Evolutionary conservation across 2,888 invertebrate genomes (phyloP).

Genomic region (Theristus sp.): DNA sequence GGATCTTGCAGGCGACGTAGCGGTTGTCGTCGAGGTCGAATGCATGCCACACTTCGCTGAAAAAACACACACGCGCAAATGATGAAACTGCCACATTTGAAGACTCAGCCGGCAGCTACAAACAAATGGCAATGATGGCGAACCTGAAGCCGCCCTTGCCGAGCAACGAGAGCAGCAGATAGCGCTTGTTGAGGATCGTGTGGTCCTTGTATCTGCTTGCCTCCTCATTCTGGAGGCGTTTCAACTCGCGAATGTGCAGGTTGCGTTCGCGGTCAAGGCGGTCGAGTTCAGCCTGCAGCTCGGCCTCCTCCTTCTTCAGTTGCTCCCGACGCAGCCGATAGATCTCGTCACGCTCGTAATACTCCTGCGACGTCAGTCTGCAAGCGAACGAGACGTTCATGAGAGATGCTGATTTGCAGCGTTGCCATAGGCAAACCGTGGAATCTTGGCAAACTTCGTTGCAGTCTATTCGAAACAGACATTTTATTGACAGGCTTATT

Average conservation of each 20-base stretch:
- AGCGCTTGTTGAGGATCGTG: constrained; percentile 72
- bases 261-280: constrained; percentile 81
- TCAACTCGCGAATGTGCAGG: constrained; percentile 90
- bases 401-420: too few relatives aligned
- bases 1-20: constrained; percentile 99
- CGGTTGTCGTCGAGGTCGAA: constrained; percentile 97
- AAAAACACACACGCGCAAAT: neutral
- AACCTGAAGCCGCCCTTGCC: constrained; percentile 53
- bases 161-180: constrained; percentile 86
- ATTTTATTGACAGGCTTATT: too few relatives aligned
- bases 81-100: neutral
- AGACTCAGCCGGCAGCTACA: neutral
- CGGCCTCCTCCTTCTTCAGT: constrained; percentile 88
- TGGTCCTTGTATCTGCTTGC: constrained; percentile 73
- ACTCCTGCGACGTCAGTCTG: constrained; percentile 44
- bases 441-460: too few relatives aligned
- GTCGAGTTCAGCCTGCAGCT: constrained; percentile 18
- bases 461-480: too few relatives aligned
- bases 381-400: too few relatives aligned
- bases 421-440: too few relatives aligned
- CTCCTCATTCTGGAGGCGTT: constrained; percentile 98
- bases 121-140: neutral
- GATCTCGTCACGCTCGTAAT: constrained; percentile 97
- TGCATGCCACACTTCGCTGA: constrained; percentile 40
- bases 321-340: constrained; percentile 88